Percentiles rank a stretch among this genome's conserved stretches.
phyloP scores from a whole-genome alignment of 2,888 invertebrate species.

The Idaea dimidiata region DNA sequence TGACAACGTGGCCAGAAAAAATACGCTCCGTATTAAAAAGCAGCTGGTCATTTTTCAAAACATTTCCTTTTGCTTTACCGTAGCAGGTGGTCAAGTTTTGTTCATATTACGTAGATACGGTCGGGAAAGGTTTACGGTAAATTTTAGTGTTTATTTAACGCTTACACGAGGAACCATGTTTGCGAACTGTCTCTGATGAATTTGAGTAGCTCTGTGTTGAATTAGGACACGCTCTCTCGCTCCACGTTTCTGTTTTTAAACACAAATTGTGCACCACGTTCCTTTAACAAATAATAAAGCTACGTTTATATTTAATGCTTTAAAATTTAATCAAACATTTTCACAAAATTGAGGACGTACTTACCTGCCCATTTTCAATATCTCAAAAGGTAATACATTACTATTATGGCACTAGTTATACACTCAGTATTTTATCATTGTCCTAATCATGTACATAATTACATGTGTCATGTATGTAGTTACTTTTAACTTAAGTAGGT shows the following conservation, averaged over 20 bases:
- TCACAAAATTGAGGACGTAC: neutral
- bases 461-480: too few species aligned
- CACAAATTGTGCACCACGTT: constrained; percentile 22
- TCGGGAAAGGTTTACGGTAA: constrained; percentile 46
- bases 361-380: neutral
- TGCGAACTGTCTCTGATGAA: constrained; percentile 65
- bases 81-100: constrained; percentile 62
- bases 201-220: constrained; percentile 64
- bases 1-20: constrained; percentile 80
- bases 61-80: constrained; percentile 76
- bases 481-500: neutral
- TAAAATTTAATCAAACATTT: neutral
- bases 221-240: constrained; percentile 57
- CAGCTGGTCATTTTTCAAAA: constrained; percentile 81
- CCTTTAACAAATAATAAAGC: neutral
- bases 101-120: constrained; percentile 23
- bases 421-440: too few species aligned
- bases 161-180: constrained; percentile 52
- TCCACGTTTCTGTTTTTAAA: constrained; percentile 42
- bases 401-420: too few species aligned
- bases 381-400: too few species aligned
- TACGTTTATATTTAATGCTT: constrained; percentile 13
- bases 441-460: too few species aligned
- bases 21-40: constrained; percentile 77
- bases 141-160: constrained; percentile 64